These are phyloP conservation scores for Palaemon carinicauda DNA, from an alignment of 1,140 invertebrate species.

Conservation along the genomic window DNA sequence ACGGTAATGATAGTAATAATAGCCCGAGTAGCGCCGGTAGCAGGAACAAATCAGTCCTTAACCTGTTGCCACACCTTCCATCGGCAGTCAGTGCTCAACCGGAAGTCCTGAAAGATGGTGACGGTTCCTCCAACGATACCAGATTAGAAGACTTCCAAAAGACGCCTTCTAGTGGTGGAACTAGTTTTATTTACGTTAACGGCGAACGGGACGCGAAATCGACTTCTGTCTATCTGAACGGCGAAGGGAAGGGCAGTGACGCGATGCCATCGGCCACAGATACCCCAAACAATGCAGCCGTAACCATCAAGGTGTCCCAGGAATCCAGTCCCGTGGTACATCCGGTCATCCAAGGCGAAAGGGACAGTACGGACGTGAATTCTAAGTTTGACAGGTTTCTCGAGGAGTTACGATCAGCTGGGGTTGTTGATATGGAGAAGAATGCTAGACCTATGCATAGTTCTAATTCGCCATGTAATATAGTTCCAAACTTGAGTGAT, in stretches of 20 bases:
- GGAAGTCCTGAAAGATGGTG: background rate
- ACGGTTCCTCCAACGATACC: background rate
- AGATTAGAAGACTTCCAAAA: background rate
- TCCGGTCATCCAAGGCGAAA: no score
- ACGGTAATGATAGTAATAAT: no score
- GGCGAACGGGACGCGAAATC: background rate
- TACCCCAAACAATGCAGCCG: background rate
- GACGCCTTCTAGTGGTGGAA: background rate
- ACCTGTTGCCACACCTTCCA: background rate
- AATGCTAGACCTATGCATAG: no score
- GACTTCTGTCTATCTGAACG: background rate
- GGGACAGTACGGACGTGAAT: no score
- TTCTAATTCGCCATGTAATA: no score
- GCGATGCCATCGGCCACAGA: background rate
- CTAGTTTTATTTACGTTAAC: background rate
- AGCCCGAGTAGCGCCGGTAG: no score
- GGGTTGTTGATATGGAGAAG: background rate
- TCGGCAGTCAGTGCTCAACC: background rate
- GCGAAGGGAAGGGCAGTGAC: background rate
- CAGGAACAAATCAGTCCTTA: no score
- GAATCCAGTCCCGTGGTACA: no score
- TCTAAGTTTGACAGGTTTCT: background rate
- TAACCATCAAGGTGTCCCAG: constrained; percentile 12
- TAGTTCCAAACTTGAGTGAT: no score
- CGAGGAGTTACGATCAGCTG: background rate